Base-by-base conservation (phyloP, 2,888 invertebrate genomes). In the Timandra comae region DNA sequence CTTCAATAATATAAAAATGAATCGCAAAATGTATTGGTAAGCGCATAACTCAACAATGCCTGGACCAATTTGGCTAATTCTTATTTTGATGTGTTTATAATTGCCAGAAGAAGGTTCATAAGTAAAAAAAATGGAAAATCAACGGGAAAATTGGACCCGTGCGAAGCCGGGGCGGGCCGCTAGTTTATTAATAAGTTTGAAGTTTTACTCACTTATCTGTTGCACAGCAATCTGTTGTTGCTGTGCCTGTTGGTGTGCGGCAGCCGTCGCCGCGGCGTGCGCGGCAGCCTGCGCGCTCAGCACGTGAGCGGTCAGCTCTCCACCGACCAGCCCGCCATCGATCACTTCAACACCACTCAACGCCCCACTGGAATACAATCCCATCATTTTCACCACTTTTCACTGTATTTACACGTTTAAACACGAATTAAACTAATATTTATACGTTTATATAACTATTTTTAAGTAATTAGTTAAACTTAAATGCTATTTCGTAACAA, bases 291-390 rank as follows among this genome's bases (percentile, higher is more conserved):
- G 87, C 48, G 81, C 79, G 56, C 67, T 79, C 48, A 85, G 51
- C 34, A 84, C 80, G 42, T 80, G 80, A 3, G 82, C 77, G 29
- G 79, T 76, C 58, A 84, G 58, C 51, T 82, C 81, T 10, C 76
- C 76, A 33, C 82, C 77, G 29, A 79, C 75, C 60, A 81, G 47
- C 29, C 84, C 69, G 41, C 82, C 64, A 59, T 74, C 85, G 49
- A 85, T 62, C 52, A 85, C 80, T 45, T 82, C 84, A 55, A 84
- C 76, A 40, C 84, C 79, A 72, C 78, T 69, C 68, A 89, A 85
- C 60, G 88, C 87, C 55, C 89, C 89, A 63, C 89, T 84, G 70
- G 84, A 84, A 84, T 82, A 85, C 49, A 85, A 63, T 35, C 84
- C 82, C 82, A 84, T 74, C 77, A 77, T 75, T 56, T 80, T 77